A percentile compares a stretch with the other conserved stretches of the same genome.
These are phyloP conservation scores for Vimba vimba DNA, from an alignment of 2,113 vertebrate genomes.

Conservation along the genomic window DNA sequence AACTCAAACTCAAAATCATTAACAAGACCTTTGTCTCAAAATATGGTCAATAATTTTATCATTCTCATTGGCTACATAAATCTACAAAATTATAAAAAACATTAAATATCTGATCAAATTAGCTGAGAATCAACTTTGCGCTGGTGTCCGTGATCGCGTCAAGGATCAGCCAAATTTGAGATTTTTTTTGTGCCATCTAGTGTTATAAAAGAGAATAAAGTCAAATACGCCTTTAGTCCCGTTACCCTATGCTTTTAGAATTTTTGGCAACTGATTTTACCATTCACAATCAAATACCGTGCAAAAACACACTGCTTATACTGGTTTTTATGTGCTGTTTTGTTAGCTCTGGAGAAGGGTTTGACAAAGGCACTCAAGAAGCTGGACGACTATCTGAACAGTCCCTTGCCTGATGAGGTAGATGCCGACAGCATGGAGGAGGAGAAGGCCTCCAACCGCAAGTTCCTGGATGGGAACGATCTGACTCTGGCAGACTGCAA, in stretches of 20 bases:
- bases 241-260: neutral
- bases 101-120: too few species aligned
- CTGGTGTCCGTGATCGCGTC: too few species aligned
- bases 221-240: too few species aligned
- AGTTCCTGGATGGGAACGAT: constrained; percentile 92
- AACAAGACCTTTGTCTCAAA: too few species aligned
- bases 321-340: constrained; percentile 7
- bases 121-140: too few species aligned
- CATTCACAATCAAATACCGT: neutral
- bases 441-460: constrained; percentile 83
- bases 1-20: too few species aligned
- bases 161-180: too few species aligned
- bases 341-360: constrained; percentile 84
- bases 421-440: constrained; percentile 84
- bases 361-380: constrained; percentile 88
- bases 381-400: constrained; percentile 90
- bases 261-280: neutral
- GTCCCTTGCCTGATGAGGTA: constrained; percentile 89
- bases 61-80: too few species aligned
- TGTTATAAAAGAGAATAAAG: too few species aligned
- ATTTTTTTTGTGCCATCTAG: too few species aligned
- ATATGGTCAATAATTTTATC: too few species aligned
- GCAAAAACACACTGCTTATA: neutral
- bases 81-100: too few species aligned
- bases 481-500: constrained; percentile 97